A percentile compares a stretch with the other conserved stretches of the same genome.
Conservation (phyloP, 2,113 vertebrate genomes). For the Vidua chalybeata region DNA sequence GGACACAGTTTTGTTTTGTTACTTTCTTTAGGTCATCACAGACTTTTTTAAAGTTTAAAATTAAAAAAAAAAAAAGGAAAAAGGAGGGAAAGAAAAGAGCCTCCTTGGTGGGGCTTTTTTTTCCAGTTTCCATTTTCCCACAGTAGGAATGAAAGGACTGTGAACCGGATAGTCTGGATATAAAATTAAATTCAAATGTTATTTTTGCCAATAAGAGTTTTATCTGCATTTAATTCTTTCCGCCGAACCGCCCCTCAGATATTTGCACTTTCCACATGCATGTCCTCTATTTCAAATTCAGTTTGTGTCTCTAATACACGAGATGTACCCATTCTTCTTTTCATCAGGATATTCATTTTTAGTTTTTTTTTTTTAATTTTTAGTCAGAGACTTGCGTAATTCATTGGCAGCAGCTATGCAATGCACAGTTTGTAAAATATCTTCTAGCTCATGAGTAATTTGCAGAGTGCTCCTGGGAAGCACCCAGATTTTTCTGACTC, state of each 20-base stretch:
- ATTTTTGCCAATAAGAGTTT: background rate
- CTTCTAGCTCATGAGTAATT: background rate
- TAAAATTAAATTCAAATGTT: slow-evolving; percentile 35
- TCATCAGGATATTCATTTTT: background rate
- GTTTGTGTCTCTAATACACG: background rate
- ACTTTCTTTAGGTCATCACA: slow-evolving; percentile 23
- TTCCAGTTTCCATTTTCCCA: slow-evolving; percentile 36
- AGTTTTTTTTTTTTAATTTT: background rate
- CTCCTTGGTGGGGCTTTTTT: background rate
- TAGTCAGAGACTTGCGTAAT: background rate
- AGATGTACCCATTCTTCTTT: background rate
- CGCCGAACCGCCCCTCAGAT: fast-evolving
- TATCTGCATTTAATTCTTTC: slow-evolving; percentile 30
- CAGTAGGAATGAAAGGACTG: slow-evolving; percentile 26
- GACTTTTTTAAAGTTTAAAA: background rate
- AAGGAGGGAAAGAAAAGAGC: background rate
- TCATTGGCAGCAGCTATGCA: background rate
- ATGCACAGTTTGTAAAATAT: background rate
- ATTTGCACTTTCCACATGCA: background rate
- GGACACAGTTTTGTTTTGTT: slow-evolving; percentile 16
- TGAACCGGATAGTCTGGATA: background rate
- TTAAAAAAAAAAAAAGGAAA: background rate
- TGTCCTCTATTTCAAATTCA: slow-evolving; percentile 8
- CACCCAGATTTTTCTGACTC: slow-evolving; percentile 27
- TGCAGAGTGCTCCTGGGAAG: slow-evolving; percentile 45